Evolutionary conservation across 2,113 vertebrate species (phyloP).

Genomic region (Dromaius novaehollandiae): DNA sequence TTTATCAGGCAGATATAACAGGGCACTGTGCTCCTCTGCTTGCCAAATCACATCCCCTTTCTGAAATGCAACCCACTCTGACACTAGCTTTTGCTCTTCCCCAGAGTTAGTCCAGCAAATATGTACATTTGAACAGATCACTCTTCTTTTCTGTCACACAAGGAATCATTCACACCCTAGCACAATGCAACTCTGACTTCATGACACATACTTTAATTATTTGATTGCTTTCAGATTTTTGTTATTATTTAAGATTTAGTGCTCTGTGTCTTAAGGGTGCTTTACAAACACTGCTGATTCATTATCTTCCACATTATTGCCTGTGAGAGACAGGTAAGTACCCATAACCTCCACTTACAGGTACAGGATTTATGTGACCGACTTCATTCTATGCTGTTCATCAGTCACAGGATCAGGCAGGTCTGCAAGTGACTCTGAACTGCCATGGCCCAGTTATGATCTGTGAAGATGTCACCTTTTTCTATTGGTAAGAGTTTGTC

Average conservation of each 20-base stretch:
- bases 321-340: not conserved
- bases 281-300: not conserved
- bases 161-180: not conserved
- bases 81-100: not conserved
- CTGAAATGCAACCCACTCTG: not conserved
- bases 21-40: not conserved
- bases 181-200: not conserved
- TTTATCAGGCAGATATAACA: not conserved
- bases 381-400: not conserved
- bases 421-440: not conserved
- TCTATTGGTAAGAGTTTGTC: not conserved
- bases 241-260: not conserved
- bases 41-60: not conserved
- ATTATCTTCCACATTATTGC: not conserved
- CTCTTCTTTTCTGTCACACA: not conserved
- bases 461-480: not conserved
- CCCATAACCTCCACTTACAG: not conserved
- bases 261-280: not conserved
- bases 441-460: not conserved
- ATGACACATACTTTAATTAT: not conserved
- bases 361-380: not conserved
- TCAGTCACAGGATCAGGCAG: not conserved
- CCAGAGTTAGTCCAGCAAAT: not conserved
- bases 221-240: not conserved
- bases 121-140: not conserved